Percentiles rank a stretch among this genome's conserved stretches.
Evolutionary conservation across 1,140 invertebrate genomes (phyloP).

Genomic region (Drosophila serrata): DNA sequence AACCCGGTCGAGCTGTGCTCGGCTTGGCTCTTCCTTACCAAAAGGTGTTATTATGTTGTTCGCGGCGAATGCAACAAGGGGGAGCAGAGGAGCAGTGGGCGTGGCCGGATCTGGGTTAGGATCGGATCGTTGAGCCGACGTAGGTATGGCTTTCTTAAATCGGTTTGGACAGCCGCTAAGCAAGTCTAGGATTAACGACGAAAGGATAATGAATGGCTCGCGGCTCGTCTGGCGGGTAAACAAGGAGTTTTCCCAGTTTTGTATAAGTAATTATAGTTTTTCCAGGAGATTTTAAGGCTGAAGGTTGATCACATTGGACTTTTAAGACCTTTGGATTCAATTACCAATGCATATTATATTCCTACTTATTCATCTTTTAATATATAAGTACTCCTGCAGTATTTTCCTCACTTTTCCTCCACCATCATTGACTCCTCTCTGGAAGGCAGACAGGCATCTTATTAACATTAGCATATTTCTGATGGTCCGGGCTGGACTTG

Average conservation of each 20-base stretch:
- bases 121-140: slow-evolving; percentile 2
- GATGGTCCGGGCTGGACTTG: slow-evolving; percentile 20
- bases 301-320: not conserved
- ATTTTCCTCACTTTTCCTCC: not conserved
- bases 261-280: slow-evolving; percentile 9
- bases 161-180: slow-evolving; percentile 17
- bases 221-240: slow-evolving; percentile 4
- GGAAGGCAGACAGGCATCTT: slow-evolving; percentile 33
- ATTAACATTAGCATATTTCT: slow-evolving; percentile 61
- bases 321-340: not conserved
- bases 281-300: not conserved
- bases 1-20: slow-evolving; percentile 58
- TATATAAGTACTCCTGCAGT: not conserved
- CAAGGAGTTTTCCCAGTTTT: not conserved
- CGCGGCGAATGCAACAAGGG: slow-evolving; percentile 42
- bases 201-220: slow-evolving; percentile 38
- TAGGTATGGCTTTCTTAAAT: slow-evolving; percentile 11
- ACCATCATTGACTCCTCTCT: slow-evolving; percentile 2
- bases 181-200: slow-evolving; percentile 38
- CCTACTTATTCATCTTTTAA: not conserved
- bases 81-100: slow-evolving; percentile 5
- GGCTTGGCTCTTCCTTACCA: slow-evolving; percentile 23
- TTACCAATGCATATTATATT: not conserved
- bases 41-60: slow-evolving; percentile 75
- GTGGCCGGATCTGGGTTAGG: slow-evolving; percentile 15